Evolutionary conservation across 2,113 vertebrate species (phyloP).

Genomic region (Pteruthius melanotis): DNA sequence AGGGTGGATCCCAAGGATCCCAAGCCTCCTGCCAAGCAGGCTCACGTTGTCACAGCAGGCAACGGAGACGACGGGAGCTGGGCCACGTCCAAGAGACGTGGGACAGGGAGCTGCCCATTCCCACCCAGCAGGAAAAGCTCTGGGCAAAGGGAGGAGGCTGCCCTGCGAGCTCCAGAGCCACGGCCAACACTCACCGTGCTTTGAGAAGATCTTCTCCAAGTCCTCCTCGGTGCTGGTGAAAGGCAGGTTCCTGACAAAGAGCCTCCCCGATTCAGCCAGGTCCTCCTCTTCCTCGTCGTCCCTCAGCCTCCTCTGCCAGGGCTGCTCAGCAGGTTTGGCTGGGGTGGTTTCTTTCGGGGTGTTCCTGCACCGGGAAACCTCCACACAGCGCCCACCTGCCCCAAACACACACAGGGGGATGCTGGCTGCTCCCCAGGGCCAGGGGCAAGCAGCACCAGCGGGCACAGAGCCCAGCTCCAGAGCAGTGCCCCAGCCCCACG

Average conservation of each 20-base stretch:
- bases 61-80: not conserved
- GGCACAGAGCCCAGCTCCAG: not conserved
- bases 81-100: not conserved
- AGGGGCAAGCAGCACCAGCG: fast-evolving
- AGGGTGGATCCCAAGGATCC: not conserved
- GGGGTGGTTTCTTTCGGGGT: not conserved
- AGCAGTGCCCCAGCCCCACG: not conserved
- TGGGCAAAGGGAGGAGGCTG: fast-evolving
- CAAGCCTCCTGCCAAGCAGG: not conserved
- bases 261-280: slow-evolving; percentile 87
- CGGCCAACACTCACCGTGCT: slow-evolving; percentile 75
- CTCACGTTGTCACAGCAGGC: not conserved
- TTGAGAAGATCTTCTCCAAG: slow-evolving; percentile 83
- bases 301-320: slow-evolving; percentile 74
- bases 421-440: not conserved
- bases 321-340: not conserved
- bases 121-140: not conserved
- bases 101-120: not conserved
- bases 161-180: not conserved
- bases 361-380: slow-evolving; percentile 76
- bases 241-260: slow-evolving; percentile 92
- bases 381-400: slow-evolving; percentile 85
- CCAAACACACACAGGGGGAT: not conserved
- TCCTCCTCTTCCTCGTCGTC: slow-evolving; percentile 92
- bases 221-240: slow-evolving; percentile 93